Evolutionary conservation across 2,113 vertebrate species (phyloP).

Genomic region (Lathamus discolor): DNA sequence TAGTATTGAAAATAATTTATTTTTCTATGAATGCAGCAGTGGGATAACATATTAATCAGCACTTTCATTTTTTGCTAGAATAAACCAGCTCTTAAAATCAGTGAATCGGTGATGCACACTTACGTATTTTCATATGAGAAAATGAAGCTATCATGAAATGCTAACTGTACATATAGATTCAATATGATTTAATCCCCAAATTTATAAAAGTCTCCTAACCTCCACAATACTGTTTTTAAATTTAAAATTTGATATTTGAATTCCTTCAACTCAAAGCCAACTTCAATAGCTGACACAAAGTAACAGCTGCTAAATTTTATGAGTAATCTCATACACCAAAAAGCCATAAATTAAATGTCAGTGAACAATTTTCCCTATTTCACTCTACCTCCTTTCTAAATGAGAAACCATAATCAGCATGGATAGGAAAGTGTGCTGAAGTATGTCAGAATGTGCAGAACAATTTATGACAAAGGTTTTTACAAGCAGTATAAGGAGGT

Average conservation of each 20-base stretch:
- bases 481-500: background rate
- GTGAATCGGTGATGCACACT: background rate
- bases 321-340: background rate
- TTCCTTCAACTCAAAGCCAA: background rate
- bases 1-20: background rate
- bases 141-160: background rate
- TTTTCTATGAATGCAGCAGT: background rate
- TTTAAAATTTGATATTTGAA: background rate
- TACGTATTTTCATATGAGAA: background rate
- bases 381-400: background rate
- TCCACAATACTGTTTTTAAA: background rate
- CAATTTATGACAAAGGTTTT: background rate
- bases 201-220: background rate
- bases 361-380: background rate
- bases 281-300: background rate
- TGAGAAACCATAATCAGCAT: background rate
- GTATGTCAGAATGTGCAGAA: background rate
- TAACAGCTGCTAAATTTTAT: background rate
- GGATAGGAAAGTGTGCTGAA: background rate
- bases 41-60: background rate
- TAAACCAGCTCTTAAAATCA: background rate
- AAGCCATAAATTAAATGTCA: background rate
- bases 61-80: background rate
- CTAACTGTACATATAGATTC: background rate
- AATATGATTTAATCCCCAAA: background rate